Base-by-base conservation (phyloP, 2,113 vertebrate species). In the Grallaria varia region DNA sequence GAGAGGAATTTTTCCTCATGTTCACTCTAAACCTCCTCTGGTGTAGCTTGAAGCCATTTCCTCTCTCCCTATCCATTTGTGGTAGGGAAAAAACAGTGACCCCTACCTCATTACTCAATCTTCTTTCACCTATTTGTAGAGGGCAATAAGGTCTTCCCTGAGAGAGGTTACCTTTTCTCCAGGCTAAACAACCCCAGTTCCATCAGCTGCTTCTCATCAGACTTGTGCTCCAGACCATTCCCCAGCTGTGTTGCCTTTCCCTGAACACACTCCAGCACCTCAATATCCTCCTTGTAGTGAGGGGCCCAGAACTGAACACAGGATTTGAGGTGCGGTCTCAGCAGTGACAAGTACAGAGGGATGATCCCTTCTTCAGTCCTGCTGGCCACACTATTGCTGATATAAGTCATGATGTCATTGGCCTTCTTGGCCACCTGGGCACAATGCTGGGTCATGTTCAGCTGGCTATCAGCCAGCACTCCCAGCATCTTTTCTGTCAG, bases 111-210 rank as follows among this genome's bases (percentile, higher is more conserved):
- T 33, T 56, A 50, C 50, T 52, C 10, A 12, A 15, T 9, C 4
- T 64, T 44, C 19, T 58, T 78, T 66, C 33, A 84, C 12, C 12
- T 33, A 42, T 8, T 24, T 63, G 18, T 37, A 64, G 49, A 42
- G 42, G 55, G 18, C 23, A 39, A 42, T 24, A 49, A 30, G 4
- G 6, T 64, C 5, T 6, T 4, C 6, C 3, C 5, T 3, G 3
- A 52, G 24, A 20, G 12, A 63, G 12, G 37, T 24, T 28, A 50
- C 20, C 23, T 71, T 42, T 72, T 15, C 9, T 52, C 13, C 9
- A 39, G 23, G 24, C 19, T 50, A 30, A 44, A 44, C 3, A 72
- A 9, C 3, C 18, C 6, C 28, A 64, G 16, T 5, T 72, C 2
- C 5, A 6, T 18, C 44, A 78, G 44, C 37, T 17, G 9, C 13